Base-by-base conservation (phyloP, 1,140 invertebrate genomes). In the Holotrichia oblita region DNA sequence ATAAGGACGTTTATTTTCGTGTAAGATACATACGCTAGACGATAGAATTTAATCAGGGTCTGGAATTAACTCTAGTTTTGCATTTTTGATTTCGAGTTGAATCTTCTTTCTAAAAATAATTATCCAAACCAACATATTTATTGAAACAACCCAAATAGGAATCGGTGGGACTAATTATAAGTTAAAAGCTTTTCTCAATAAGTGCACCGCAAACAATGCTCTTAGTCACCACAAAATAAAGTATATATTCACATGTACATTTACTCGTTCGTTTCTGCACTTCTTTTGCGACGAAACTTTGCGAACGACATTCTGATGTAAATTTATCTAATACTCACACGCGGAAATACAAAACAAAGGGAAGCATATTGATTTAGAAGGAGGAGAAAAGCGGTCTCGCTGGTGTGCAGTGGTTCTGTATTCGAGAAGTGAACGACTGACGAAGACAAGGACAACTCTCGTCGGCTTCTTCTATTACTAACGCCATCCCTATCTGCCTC, bases 241-340 rank as follows among this genome's bases (percentile, higher is more conserved):
- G 27, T 34, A 34, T 44, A n/a, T 55, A 55, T 55, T 14, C n/a
- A 3, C 48, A 17, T 55, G 17, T 55, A 17, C 4, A 55, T 6
- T 17, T n/a, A 55, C 17, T 55, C 17, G 14, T 55, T 6, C 14
- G 6, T 17, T 55, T 17, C 6, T 2, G 48, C n/a, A 17, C 17
- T 17, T 17, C 48, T 55, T 55, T 55, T 55, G 12, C 17, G 6
- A 6, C 14, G 14, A n/a, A 55, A 55, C 48, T 55, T 55, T 55
- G 14, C 48, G 14, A 2, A 17, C 48, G 14, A 55, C 48, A 55
- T 55, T 17, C 48, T n/a, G 14, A 55, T 55, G 48, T 55, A 55
- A 55, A 55, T 55, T 55, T 17, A 55, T 55, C n/a, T 55, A 55
- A 55, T 55, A 55, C 48, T 55, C 48, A 55, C 48, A 55, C 48